Percentiles rank a stretch among this genome's conserved stretches.
Evolutionary conservation across 2,888 invertebrate species (phyloP).

Genomic region (Sarcophaga rosellei): DNA sequence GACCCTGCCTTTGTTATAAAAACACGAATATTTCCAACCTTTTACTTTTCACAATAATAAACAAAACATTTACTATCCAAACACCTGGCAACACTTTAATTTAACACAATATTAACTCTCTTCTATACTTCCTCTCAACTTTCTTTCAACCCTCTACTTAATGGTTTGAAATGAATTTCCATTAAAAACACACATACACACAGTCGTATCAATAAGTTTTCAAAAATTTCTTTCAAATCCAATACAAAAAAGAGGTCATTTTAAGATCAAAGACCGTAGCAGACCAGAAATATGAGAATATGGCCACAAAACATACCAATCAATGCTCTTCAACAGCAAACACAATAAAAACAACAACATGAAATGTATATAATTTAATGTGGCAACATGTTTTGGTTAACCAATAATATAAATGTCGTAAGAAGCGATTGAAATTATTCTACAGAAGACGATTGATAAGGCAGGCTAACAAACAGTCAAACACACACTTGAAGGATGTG

Average conservation of each 20-base stretch:
- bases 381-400: constrained; percentile 59
- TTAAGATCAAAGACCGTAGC: not conserved
- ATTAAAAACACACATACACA: constrained; percentile 2
- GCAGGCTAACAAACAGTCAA: not conserved
- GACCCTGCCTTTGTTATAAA: too few species aligned
- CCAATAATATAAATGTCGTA: constrained; percentile 57
- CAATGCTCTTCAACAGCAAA: not conserved
- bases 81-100: constrained; percentile 1
- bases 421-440: constrained; percentile 50
- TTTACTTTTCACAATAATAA: not conserved
- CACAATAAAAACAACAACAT: not conserved
- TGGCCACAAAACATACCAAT: not conserved
- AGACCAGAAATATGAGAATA: not conserved
- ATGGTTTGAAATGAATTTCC: constrained; percentile 57
- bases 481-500: not conserved
- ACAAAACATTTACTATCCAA: too few species aligned
- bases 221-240: not conserved
- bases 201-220: constrained; percentile 41
- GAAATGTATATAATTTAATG: constrained; percentile 44
- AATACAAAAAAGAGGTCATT: not conserved
- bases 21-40: not conserved
- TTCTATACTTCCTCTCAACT: not conserved
- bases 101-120: not conserved
- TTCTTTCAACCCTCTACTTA: constrained; percentile 42
- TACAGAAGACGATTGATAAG: constrained; percentile 1